Evolutionary conservation across 2,888 invertebrate species (phyloP).

Genomic region (Yponomeuta evonymella): DNA sequence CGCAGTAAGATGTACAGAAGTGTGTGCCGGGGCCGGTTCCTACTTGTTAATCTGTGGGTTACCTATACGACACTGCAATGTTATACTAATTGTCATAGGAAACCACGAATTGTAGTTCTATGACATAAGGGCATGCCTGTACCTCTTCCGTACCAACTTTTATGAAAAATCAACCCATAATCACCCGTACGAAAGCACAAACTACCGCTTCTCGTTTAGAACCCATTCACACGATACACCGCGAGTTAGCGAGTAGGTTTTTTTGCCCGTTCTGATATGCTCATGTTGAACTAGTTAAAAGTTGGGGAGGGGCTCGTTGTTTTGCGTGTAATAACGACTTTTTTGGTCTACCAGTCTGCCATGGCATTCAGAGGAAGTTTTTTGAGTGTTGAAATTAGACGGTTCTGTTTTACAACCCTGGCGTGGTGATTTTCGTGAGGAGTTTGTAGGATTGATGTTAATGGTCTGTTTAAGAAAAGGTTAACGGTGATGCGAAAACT

Average conservation of each 20-base stretch:
- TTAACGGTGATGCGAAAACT: too few relatives aligned
- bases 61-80: too few relatives aligned
- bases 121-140: too few relatives aligned
- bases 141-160: not conserved
- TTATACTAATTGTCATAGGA: too few relatives aligned
- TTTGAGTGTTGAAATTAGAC: not conserved
- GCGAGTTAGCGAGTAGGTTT: conserved; percentile 19
- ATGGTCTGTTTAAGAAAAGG: too few relatives aligned
- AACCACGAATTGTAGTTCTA: too few relatives aligned
- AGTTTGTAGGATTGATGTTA: too few relatives aligned
- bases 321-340: conserved; percentile 16
- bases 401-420: not conserved
- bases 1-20: too few relatives aligned
- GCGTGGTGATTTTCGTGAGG: too few relatives aligned
- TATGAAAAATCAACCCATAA: not conserved
- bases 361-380: not conserved
- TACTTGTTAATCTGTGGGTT: too few relatives aligned
- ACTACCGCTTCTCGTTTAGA: conserved; percentile 34
- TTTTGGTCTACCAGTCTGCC: conserved; percentile 8
- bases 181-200: not conserved
- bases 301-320: conserved; percentile 12
- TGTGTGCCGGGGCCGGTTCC: too few relatives aligned
- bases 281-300: conserved; percentile 22
- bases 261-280: conserved; percentile 28
- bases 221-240: conserved; percentile 44